A percentile compares a stretch with the other conserved stretches of the same genome.
These are phyloP conservation scores for Chitala chitala DNA, from an alignment of 2,113 vertebrate genomes.

Conservation along the genomic window DNA sequence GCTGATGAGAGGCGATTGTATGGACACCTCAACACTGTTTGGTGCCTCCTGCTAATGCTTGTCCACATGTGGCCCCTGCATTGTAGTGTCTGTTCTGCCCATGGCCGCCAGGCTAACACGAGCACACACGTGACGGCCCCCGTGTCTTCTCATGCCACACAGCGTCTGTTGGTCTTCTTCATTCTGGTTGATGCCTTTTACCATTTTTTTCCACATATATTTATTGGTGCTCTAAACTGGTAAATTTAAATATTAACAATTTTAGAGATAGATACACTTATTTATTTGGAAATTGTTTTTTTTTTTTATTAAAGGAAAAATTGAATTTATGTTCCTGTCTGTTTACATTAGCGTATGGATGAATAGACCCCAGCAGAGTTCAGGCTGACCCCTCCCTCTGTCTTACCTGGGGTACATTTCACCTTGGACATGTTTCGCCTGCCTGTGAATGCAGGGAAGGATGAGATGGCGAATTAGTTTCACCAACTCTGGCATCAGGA, in stretches of 20 bases:
- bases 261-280: slow-evolving; percentile 65
- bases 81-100: no score
- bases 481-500: no score
- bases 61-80: not conserved
- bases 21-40: not conserved
- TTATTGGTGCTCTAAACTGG: slow-evolving; percentile 44
- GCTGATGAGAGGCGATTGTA: no score
- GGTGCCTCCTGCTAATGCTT: not conserved
- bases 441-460: no score
- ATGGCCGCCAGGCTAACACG: no score
- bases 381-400: not conserved
- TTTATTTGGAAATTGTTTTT: slow-evolving; percentile 74
- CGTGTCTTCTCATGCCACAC: slow-evolving; percentile 13
- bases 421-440: no score
- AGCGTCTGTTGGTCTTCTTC: slow-evolving; percentile 14
- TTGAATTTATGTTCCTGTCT: slow-evolving; percentile 39
- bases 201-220: slow-evolving; percentile 45
- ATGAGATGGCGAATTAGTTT: no score
- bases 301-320: slow-evolving; percentile 70
- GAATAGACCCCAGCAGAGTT: not conserved
- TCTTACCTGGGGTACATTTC: not conserved
- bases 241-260: slow-evolving; percentile 59
- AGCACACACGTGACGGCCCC: not conserved
- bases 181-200: slow-evolving; percentile 31
- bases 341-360: not conserved